These are phyloP conservation scores for Catostylus mosaicus DNA, from an alignment of 30 jellyfish, hydroid and myxozoan species.

Conservation along the genomic window DNA sequence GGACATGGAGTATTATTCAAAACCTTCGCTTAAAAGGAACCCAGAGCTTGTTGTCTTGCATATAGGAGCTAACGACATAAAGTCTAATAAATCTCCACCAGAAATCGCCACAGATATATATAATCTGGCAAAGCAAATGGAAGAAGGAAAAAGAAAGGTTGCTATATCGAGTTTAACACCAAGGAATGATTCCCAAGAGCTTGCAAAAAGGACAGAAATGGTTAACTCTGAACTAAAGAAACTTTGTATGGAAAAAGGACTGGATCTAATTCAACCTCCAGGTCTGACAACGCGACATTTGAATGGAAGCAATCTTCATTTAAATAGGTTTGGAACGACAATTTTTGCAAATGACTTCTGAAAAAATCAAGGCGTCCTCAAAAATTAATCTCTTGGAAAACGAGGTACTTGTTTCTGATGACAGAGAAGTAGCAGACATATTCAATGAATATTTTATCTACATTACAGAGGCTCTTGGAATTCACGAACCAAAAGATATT, in stretches of 20 bases:
- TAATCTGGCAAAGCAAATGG: slow-evolving; percentile 17
- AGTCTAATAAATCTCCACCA: slow-evolving; percentile 12
- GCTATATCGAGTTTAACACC: slow-evolving; percentile 16
- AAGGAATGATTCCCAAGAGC: slow-evolving; percentile 1
- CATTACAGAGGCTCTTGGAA: no score
- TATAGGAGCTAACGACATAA: slow-evolving; percentile 15
- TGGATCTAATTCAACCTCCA: slow-evolving; percentile 17
- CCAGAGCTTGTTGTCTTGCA: slow-evolving; percentile 31
- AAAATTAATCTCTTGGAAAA: no score
- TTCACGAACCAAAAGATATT: no score
- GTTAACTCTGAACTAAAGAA: slow-evolving; percentile 10
- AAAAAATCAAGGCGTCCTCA: no score
- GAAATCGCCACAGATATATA: slow-evolving; percentile 1
- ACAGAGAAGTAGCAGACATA: no score
- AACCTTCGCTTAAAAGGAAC: slow-evolving; percentile 15
- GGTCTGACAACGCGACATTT: slow-evolving; percentile 20
- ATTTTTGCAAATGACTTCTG: slow-evolving; percentile 32
- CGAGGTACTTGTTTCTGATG: no score
- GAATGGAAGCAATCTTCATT: slow-evolving; percentile 56
- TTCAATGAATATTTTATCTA: no score
- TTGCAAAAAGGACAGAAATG: slow-evolving; percentile 13
- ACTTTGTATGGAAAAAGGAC: slow-evolving; percentile 23
- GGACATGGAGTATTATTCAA: slow-evolving; percentile 17
- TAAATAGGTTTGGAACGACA: slow-evolving; percentile 45
- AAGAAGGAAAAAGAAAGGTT: slow-evolving; percentile 4